Conservation (phyloP, 2,113 vertebrate genomes). For the western clawed frog (Xenopus tropicalis) region DNA sequence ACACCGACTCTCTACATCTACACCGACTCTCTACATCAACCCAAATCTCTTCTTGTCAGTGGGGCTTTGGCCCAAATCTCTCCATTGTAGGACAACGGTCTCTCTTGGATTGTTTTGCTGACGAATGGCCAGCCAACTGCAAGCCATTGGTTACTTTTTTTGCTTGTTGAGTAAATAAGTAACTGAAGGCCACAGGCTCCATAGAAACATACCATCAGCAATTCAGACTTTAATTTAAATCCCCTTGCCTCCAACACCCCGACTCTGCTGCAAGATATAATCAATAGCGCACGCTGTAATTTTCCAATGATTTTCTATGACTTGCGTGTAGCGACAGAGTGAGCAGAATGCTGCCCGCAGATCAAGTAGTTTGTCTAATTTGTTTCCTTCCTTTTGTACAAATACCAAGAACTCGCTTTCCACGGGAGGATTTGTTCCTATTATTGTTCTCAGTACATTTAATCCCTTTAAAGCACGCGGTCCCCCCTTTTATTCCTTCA, state of each 20-base stretch:
- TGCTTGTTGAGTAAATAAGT: no score
- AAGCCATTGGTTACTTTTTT: no score
- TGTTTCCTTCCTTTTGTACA: slow-evolving; percentile 45
- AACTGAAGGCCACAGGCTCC: no score
- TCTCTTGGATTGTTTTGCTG: no score
- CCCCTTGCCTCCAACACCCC: neutral
- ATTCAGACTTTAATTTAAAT: neutral
- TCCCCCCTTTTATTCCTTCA: slow-evolving; percentile 36
- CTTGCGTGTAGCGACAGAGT: slow-evolving; percentile 45
- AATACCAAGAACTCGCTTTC: slow-evolving; percentile 44
- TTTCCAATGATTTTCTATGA: slow-evolving; percentile 50
- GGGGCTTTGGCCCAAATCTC: no score
- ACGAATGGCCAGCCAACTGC: no score
- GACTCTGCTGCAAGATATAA: slow-evolving; percentile 6
- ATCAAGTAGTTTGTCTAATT: slow-evolving; percentile 45
- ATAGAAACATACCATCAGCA: neutral
- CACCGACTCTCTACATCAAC: no score
- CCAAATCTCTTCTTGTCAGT: no score
- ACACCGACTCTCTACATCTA: no score
- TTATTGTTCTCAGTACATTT: slow-evolving; percentile 46
- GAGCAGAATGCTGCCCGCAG: slow-evolving; percentile 30
- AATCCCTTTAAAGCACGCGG: slow-evolving; percentile 41
- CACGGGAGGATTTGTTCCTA: slow-evolving; percentile 48
- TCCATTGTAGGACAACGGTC: no score
- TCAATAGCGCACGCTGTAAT: slow-evolving; percentile 36